Conservation (phyloP, 2,888 invertebrate species). For the Temnothorax ravouxi region DNA sequence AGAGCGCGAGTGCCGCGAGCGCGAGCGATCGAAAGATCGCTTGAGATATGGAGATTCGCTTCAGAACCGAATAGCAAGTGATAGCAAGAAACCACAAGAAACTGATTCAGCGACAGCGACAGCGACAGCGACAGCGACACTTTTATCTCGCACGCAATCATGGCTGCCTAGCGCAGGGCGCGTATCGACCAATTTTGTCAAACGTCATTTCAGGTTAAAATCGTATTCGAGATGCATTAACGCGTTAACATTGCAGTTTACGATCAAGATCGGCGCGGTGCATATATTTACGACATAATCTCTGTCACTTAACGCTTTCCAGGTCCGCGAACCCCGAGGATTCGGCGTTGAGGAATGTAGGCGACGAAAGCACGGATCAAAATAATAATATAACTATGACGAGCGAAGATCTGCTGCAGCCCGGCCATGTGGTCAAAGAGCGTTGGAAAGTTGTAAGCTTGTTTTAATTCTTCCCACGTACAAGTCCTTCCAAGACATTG, state of each 20-base stretch:
- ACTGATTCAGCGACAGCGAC: no score
- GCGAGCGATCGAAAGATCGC: slow-evolving; percentile 23
- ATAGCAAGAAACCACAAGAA: no score
- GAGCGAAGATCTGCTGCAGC: slow-evolving; percentile 97
- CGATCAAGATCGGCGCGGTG: slow-evolving; percentile 1
- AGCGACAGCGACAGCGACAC: slow-evolving; percentile 71
- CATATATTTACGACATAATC: slow-evolving; percentile 15
- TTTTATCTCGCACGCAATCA: slow-evolving; percentile 83
- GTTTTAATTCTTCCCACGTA: not conserved
- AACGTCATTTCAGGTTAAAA: slow-evolving; percentile 74
- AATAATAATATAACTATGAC: slow-evolving; percentile 94
- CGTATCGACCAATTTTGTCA: slow-evolving; percentile 79
- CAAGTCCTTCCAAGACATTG: no score
- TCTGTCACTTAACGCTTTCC: slow-evolving; percentile 69
- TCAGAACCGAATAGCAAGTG: slow-evolving; percentile 30
- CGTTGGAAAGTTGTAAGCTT: slow-evolving; percentile 97
- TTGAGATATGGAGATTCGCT: slow-evolving; percentile 47
- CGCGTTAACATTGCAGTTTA: slow-evolving; percentile 62
- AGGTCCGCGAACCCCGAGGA: slow-evolving; percentile 82
- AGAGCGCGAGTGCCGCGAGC: not conserved
- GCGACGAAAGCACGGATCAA: slow-evolving; percentile 87
- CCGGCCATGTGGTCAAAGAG: slow-evolving; percentile 99
- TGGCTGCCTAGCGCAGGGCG: slow-evolving; percentile 84
- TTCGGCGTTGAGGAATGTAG: slow-evolving; percentile 84
- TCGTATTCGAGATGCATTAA: slow-evolving; percentile 48